These are phyloP conservation scores for Passer montanus DNA, from an alignment of 2,113 vertebrate genomes.

Conservation along the genomic window DNA sequence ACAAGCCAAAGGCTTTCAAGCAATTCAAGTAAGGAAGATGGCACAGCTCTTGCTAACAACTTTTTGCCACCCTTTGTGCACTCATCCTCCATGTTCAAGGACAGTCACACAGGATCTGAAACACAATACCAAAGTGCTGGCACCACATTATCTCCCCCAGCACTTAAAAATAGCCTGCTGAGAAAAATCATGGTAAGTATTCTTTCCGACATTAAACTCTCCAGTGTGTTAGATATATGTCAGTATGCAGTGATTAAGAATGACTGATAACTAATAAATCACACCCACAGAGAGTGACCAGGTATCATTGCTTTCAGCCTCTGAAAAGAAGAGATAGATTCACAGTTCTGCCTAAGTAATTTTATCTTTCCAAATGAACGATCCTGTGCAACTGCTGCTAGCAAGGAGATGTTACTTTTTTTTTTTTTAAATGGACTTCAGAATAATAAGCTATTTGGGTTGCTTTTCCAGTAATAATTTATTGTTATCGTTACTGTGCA, in stretches of 20 bases:
- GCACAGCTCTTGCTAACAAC: neutral
- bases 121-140: neutral
- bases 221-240: constrained; percentile 18
- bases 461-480: neutral
- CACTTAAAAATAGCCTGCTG: constrained; percentile 20
- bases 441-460: neutral
- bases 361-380: neutral
- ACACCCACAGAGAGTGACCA: neutral
- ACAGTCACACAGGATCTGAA: neutral
- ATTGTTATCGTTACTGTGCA: neutral
- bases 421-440: neutral
- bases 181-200: constrained; percentile 31
- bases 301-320: neutral
- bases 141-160: neutral
- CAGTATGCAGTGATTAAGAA: constrained; percentile 43
- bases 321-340: neutral
- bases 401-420: neutral
- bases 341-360: neutral
- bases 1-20: neutral
- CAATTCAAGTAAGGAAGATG: neutral
- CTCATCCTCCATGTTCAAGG: neutral
- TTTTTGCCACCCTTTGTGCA: neutral
- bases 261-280: constrained; percentile 54
- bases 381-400: neutral
- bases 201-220: constrained; percentile 24